Conservation (phyloP, 2,888 invertebrate genomes). For the Phalera bucephala region DNA sequence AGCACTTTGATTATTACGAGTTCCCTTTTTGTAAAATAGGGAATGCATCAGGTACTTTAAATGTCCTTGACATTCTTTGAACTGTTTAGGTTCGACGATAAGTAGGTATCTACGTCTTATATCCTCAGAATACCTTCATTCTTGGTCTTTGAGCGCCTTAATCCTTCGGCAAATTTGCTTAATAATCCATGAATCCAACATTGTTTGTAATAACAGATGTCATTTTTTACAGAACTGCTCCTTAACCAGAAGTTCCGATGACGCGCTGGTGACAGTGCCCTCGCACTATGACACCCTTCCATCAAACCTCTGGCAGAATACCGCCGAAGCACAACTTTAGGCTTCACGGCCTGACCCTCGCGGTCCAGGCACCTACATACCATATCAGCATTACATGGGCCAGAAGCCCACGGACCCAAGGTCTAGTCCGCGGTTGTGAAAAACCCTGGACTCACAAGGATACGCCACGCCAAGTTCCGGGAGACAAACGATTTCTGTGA, state of each 20-base stretch:
- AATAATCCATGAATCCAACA: no score
- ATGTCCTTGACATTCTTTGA: no score
- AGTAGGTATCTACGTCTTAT: no score
- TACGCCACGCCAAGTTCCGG: conserved; percentile 44
- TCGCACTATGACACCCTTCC: conserved; percentile 87
- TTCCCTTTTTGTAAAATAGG: no score
- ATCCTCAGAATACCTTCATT: no score
- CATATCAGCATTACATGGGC: conserved; percentile 59
- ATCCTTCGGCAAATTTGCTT: no score
- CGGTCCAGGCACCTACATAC: conserved; percentile 41
- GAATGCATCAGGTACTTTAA: no score
- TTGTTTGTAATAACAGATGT: not conserved
- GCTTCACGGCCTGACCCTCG: conserved; percentile 40
- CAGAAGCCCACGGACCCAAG: conserved; percentile 33
- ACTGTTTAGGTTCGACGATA: no score
- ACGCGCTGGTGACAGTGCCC: conserved; percentile 89
- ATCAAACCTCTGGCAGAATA: conserved; percentile 74
- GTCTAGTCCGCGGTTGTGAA: conserved; percentile 65
- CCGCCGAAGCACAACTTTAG: conserved; percentile 73
- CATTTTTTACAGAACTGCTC: conserved; percentile 85
- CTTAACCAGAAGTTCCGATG: conserved; percentile 85
- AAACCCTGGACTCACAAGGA: conserved; percentile 51
- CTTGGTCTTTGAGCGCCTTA: no score
- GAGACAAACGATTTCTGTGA: conserved; percentile 45
- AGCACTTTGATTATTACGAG: no score